These are phyloP conservation scores for Epizoanthus illoricatus DNA, from an alignment of 92 coral and sea anemone species.

Conservation along the genomic window DNA sequence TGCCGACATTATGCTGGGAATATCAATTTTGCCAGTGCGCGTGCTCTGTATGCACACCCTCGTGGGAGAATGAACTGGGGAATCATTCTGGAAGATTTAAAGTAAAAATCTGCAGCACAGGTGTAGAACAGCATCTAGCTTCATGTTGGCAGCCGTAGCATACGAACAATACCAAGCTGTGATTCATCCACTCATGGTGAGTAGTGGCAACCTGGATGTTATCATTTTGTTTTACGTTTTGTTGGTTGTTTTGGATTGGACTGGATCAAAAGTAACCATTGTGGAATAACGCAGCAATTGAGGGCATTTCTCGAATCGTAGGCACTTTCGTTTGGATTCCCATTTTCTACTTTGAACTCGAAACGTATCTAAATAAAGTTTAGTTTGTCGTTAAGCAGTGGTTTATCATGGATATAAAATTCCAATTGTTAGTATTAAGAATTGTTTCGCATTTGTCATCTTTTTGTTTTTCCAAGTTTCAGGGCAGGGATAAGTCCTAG, in stretches of 20 bases:
- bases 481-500: no score
- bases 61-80: background rate
- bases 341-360: background rate
- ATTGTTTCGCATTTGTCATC: no score
- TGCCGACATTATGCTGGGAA: slow-evolving; percentile 12
- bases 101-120: background rate
- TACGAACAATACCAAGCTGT: slow-evolving; percentile 29
- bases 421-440: no score
- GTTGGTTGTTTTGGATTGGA: slow-evolving; percentile 14
- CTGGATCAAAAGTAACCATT: background rate
- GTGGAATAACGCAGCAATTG: background rate
- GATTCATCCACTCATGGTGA: slow-evolving; percentile 12
- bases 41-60: slow-evolving; percentile 7
- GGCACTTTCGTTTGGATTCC: background rate
- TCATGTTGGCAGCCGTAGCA: slow-evolving; percentile 3
- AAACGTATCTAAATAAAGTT: no score
- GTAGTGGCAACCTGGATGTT: slow-evolving; percentile 6
- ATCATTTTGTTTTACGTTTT: background rate
- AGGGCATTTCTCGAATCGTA: background rate
- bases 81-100: slow-evolving; percentile 1
- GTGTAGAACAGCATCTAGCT: background rate
- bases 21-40: background rate
- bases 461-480: no score
- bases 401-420: no score
- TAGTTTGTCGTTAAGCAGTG: no score